Evolutionary conservation across 2,888 invertebrate species (phyloP).

Genomic region (Erebia aethiops): DNA sequence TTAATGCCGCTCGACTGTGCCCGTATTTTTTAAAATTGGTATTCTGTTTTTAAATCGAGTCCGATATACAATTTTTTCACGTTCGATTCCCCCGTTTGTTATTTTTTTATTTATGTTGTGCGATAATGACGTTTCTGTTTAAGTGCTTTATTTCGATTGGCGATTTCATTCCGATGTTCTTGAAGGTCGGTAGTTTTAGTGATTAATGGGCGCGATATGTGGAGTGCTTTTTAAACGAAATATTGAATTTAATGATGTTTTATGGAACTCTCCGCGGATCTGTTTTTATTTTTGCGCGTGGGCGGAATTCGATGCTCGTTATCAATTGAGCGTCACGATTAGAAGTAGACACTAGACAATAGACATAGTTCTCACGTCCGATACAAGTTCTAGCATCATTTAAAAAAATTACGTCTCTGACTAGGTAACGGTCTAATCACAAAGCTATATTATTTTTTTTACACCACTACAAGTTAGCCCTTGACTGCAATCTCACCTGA

Average conservation of each 20-base stretch:
- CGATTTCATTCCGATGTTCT: slow-evolving; percentile 81
- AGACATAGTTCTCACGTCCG: not conserved
- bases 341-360: not conserved
- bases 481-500: too few relatives aligned
- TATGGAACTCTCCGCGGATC: slow-evolving; percentile 61
- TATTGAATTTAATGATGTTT: slow-evolving; percentile 82
- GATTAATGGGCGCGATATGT: slow-evolving; percentile 82
- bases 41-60: slow-evolving; percentile 81
- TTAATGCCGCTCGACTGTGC: slow-evolving; percentile 80
- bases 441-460: too few relatives aligned
- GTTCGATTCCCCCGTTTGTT: slow-evolving; percentile 73
- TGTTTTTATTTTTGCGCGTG: slow-evolving; percentile 55
- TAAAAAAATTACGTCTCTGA: too few relatives aligned
- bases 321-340: not conserved
- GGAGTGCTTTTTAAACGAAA: slow-evolving; percentile 82
- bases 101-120: slow-evolving; percentile 81
- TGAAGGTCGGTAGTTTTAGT: slow-evolving; percentile 82
- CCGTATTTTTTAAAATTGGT: slow-evolving; percentile 80
- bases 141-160: slow-evolving; percentile 83
- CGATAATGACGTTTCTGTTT: slow-evolving; percentile 83
- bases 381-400: not conserved
- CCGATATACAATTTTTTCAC: slow-evolving; percentile 80
- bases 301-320: slow-evolving; percentile 58
- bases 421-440: too few relatives aligned
- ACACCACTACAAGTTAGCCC: too few relatives aligned